phyloP scores from a whole-genome alignment of 2,113 vertebrate genomes.

The Ceuthmochares aereus region DNA sequence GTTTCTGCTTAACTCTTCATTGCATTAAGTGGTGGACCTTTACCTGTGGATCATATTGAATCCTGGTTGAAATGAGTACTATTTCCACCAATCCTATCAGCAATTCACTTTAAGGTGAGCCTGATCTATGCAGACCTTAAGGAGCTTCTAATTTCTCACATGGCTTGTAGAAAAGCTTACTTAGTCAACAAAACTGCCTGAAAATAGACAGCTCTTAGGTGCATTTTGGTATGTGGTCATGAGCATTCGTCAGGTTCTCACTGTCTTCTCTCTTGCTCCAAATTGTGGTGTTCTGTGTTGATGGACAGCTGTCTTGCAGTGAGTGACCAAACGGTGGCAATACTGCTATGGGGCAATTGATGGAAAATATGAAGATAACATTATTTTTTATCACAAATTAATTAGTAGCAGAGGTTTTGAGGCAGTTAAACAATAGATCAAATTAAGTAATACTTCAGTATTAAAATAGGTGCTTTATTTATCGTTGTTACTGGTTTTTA shows the following conservation, averaged over 20 bases:
- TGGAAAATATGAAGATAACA: slow-evolving; percentile 18
- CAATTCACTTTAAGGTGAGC: not conserved
- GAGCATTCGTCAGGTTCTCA: not conserved
- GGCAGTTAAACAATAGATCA: slow-evolving; percentile 7
- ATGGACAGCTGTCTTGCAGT: not conserved
- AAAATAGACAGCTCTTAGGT: not conserved
- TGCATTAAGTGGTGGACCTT: not conserved
- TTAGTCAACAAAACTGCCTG: not conserved
- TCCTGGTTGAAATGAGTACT: not conserved
- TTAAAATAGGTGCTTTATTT: not conserved
- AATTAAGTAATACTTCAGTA: slow-evolving; percentile 40
- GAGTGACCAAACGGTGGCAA: not conserved
- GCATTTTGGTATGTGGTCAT: not conserved
- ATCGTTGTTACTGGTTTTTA: slow-evolving; percentile 11
- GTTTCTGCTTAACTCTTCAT: not conserved
- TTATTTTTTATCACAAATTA: slow-evolving; percentile 30
- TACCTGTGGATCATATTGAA: not conserved
- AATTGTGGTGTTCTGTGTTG: not conserved
- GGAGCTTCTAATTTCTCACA: not conserved
- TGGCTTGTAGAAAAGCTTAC: not conserved
- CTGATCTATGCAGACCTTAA: not conserved
- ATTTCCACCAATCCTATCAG: not conserved
- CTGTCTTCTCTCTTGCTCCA: not conserved
- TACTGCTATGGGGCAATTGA: not conserved
- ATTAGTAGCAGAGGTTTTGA: slow-evolving; percentile 2